phyloP scores from a whole-genome alignment of 2,888 invertebrate species.

The Oxytorus armatus region DNA sequence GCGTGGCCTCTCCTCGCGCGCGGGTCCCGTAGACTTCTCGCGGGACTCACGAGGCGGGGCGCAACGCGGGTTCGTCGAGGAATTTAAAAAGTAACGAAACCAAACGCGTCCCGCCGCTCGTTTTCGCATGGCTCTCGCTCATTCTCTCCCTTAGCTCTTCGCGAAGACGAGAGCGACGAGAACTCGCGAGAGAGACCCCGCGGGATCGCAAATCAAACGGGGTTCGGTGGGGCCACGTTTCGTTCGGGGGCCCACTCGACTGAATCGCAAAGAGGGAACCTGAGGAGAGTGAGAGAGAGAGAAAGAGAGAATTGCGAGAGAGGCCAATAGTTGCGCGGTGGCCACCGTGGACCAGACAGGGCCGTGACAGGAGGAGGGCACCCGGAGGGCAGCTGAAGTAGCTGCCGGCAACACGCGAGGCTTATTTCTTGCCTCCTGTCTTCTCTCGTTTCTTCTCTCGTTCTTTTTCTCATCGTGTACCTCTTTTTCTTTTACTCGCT shows the following conservation, averaged over 20 bases:
- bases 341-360: conserved; percentile 70
- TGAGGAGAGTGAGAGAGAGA: conserved; percentile 12
- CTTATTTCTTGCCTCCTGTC: conserved; percentile 66
- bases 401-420: conserved; percentile 79
- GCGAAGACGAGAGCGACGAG: conserved; percentile 23
- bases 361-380: conserved; percentile 77
- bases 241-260: conserved; percentile 50
- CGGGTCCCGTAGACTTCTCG: conserved; percentile 44
- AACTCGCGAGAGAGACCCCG: conserved; percentile 25
- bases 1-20: conserved; percentile 38
- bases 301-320: conserved; percentile 12
- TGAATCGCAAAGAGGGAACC: conserved; percentile 57
- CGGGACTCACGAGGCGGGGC: conserved; percentile 53
- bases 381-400: conserved; percentile 76
- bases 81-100: conserved; percentile 75
- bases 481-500: conserved; percentile 61
- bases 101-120: conserved; percentile 60
- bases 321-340: conserved; percentile 72
- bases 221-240: conserved; percentile 47
- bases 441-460: conserved; percentile 38
- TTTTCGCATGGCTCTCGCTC: conserved; percentile 41
- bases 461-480: conserved; percentile 49
- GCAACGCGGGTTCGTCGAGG: conserved; percentile 69
- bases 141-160: conserved; percentile 15
- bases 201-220: conserved; percentile 75